Evolutionary conservation across 2,888 invertebrate species (phyloP), one percentile per base, ranked within the genome.

Genomic region (Cryptus armator): DNA sequence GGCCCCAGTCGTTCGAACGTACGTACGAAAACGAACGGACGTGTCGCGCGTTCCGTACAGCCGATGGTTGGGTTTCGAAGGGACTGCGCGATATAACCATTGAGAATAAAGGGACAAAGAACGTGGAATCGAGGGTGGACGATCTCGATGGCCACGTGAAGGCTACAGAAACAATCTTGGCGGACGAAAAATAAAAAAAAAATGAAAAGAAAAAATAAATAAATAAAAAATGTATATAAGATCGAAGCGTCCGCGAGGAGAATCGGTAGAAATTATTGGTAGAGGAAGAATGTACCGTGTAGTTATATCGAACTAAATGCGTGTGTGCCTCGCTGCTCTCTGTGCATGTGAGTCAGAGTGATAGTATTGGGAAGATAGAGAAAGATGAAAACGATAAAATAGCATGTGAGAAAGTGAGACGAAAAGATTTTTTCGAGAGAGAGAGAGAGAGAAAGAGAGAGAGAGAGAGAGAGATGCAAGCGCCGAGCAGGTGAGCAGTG

Each of bases 401-500:
- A 67, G 74, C 53, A 12, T 48, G 64, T 32, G 32, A 77, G 12
- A 68, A 32, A 44, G 44, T n/a, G 29, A 29, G 32, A n/a, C 16
- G 24, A n/a, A 74, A 16, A 32, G 16, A 29, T 29, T 14, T 24
- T 10, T 12, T 59, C 86, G 85, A 83, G 86, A 88, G 81, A 86
- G 74, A 56, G 76, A 32, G 70, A n/a, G n/a, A n/a, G n/a, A n/a
- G n/a, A n/a, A 37, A 76, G n/a, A n/a, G n/a, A n/a, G n/a, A 77
- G 32, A 51, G 56, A 68, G 51, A 75, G 10, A 68, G 16, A 46
- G 44, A 64, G 64, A 67, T 24, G 51, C 37, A 59, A 81, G 59
- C 75, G 81, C 29, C 24, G 80, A 86, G 88, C 88, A 89, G 89
- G 89, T 90, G 89, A 88, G 87, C 86, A 88, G 85, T 84, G 88